phyloP scores from a whole-genome alignment of 2,113 vertebrate genomes.

The Brachirus orientalis region DNA sequence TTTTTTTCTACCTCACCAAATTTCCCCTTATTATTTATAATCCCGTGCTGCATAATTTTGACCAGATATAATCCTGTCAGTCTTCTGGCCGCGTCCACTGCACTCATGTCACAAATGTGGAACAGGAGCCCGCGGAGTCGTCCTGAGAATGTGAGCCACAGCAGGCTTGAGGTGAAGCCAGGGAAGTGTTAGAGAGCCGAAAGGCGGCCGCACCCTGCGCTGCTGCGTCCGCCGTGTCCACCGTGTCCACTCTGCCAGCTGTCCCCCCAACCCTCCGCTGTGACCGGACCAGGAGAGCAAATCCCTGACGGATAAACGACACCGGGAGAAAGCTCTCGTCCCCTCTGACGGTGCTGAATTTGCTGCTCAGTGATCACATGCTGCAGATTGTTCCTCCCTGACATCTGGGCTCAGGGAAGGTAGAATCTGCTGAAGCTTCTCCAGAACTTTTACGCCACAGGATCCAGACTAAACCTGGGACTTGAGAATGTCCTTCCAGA shows the following conservation, averaged over 20 bases:
- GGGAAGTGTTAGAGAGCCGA: conserved; percentile 20
- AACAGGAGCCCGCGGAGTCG: conserved; percentile 23
- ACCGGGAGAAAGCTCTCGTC: conserved; percentile 14
- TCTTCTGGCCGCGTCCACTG: not conserved
- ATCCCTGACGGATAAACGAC: conserved; percentile 35
- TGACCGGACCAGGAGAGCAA: conserved; percentile 8
- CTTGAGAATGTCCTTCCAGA: too few relatives aligned
- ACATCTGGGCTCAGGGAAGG: too few relatives aligned
- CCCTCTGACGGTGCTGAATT: conserved; percentile 35
- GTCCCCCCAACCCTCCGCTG: too few relatives aligned
- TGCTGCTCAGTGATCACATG: conserved; percentile 2
- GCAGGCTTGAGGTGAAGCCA: conserved; percentile 52
- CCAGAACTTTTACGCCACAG: too few relatives aligned
- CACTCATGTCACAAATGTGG: conserved; percentile 32
- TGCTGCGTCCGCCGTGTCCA: not conserved
- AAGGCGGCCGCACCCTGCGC: conserved; percentile 30
- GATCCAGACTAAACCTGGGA: too few relatives aligned
- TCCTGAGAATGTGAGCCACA: conserved; percentile 42
- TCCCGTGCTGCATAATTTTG: not conserved
- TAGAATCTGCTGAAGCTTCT: too few relatives aligned
- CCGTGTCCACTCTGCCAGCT: conserved; percentile 39
- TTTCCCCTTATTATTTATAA: too few relatives aligned
- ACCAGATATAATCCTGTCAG: not conserved
- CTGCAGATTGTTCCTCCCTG: conserved; percentile 1
- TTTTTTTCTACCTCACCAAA: too few relatives aligned